phyloP scores from a whole-genome alignment of 1,140 invertebrate genomes.

The Nymphalis io region DNA sequence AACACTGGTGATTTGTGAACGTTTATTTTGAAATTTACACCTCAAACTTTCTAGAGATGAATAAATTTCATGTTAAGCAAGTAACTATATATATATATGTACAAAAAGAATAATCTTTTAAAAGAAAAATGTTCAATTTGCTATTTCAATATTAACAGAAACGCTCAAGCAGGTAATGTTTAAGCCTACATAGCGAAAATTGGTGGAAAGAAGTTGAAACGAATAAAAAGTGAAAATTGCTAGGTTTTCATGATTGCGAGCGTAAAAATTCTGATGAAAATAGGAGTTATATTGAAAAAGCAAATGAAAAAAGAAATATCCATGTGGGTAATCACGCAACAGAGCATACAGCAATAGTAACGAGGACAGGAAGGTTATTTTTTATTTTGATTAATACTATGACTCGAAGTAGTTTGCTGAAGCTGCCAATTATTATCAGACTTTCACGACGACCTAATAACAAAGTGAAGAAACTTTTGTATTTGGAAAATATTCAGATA shows the following conservation, averaged over 20 bases:
- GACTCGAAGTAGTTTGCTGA: neutral
- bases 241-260: constrained; percentile 36
- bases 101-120: neutral
- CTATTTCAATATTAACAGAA: neutral
- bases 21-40: constrained; percentile 14
- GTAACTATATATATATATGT: neutral
- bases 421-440: too few species aligned
- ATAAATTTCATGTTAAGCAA: too few species aligned
- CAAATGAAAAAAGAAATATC: constrained; percentile 25
- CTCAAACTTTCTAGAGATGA: constrained; percentile 10
- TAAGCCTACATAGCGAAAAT: constrained; percentile 26
- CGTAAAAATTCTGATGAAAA: constrained; percentile 33
- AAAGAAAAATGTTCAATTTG: neutral
- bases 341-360: constrained; percentile 14
- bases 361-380: constrained; percentile 6
- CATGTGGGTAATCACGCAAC: constrained; percentile 30
- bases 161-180: constrained; percentile 9
- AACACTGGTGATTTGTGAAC: constrained; percentile 21
- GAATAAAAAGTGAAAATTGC: constrained; percentile 35
- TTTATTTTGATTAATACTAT: constrained; percentile 4
- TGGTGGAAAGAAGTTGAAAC: constrained; percentile 32
- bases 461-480: too few species aligned
- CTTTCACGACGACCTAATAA: too few species aligned
- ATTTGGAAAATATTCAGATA: too few species aligned
- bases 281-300: constrained; percentile 32